Conservation (phyloP, 2,113 vertebrate genomes). For the Noturus placidus region DNA sequence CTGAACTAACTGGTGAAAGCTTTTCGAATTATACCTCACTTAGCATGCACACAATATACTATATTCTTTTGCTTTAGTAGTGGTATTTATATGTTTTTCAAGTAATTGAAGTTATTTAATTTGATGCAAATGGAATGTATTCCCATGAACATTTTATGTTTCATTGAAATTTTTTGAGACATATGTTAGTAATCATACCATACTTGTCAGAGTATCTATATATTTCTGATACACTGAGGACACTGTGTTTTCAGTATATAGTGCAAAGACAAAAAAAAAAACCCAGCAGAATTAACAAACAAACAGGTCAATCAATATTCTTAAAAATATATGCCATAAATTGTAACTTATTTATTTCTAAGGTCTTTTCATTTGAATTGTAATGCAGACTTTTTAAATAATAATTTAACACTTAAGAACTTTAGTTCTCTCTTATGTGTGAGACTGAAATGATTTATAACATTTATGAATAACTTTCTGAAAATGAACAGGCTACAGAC, state of each 20-base stretch:
- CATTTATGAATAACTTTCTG: background rate
- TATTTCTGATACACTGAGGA: background rate
- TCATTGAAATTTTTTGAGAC: background rate
- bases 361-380: background rate
- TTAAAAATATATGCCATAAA: background rate
- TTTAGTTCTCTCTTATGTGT: background rate
- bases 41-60: background rate
- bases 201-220: background rate
- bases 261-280: background rate
- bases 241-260: background rate
- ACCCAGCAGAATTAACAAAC: background rate
- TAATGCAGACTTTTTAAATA: background rate
- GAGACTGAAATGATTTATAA: too few relatives aligned
- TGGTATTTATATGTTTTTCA: background rate
- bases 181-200: background rate
- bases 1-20: background rate
- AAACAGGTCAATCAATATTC: background rate
- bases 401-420: background rate
- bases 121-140: background rate
- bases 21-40: background rate
- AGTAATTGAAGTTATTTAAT: background rate
- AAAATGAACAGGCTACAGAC: background rate
- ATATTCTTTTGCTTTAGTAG: background rate
- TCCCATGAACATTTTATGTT: background rate
- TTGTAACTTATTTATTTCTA: background rate